Conservation (phyloP, 2,113 vertebrate genomes). For the Pseudopodoces humilis region DNA sequence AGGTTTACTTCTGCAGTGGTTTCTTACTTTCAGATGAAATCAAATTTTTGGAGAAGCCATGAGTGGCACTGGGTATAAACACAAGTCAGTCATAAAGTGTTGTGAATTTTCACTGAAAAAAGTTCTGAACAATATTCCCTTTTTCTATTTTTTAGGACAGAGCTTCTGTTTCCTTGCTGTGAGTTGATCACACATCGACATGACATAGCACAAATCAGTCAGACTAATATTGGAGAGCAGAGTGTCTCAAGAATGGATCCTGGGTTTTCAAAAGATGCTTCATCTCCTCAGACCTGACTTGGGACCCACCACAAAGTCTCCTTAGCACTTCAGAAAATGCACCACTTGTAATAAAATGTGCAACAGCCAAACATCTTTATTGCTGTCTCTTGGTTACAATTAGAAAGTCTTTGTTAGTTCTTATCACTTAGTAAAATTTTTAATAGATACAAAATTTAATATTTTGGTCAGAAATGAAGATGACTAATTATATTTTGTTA, state of each 20-base stretch:
- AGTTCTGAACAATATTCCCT: neutral
- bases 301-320: neutral
- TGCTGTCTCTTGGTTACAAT: neutral
- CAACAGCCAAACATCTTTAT: neutral
- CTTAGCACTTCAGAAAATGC: neutral
- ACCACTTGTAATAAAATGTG: fast-evolving
- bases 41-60: neutral
- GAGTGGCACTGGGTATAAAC: neutral
- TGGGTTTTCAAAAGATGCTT: neutral
- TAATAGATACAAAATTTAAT: neutral
- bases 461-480: neutral
- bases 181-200: neutral
- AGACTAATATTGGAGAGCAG: neutral
- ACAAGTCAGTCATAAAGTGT: neutral
- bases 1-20: neutral
- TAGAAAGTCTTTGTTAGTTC: neutral
- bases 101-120: neutral
- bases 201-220: neutral
- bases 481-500: neutral
- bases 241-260: neutral
- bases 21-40: neutral
- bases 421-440: neutral
- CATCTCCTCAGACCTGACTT: neutral
- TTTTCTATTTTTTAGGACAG: neutral
- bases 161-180: neutral